Conservation (phyloP, 2,888 invertebrate species). For the Tetragonula carbonaria region DNA sequence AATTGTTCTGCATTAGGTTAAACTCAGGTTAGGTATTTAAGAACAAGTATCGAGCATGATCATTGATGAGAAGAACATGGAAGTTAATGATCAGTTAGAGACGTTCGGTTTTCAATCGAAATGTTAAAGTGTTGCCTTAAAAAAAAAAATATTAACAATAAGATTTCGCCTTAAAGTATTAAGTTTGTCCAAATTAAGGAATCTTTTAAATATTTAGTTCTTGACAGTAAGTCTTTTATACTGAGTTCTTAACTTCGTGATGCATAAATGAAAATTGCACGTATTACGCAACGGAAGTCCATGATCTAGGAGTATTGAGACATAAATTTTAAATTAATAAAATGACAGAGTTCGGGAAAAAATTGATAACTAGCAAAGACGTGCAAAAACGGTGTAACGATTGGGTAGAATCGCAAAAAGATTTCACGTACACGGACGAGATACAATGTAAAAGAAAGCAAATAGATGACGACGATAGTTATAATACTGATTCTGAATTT, state of each 20-base stretch:
- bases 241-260: background rate
- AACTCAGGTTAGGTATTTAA: slow-evolving; percentile 42
- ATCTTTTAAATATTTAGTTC: background rate
- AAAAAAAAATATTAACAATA: too few relatives aligned
- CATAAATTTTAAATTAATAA: background rate
- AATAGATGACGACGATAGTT: slow-evolving; percentile 74
- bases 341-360: slow-evolving; percentile 42
- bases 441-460: slow-evolving; percentile 64
- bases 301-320: background rate
- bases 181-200: background rate
- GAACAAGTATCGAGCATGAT: background rate
- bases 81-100: background rate
- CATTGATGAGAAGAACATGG: slow-evolving; percentile 19
- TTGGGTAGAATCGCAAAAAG: slow-evolving; percentile 77
- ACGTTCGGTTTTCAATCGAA: background rate
- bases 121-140: background rate
- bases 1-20: background rate
- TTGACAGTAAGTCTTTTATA: background rate
- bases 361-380: slow-evolving; percentile 73
- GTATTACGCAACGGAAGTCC: background rate
- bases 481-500: slow-evolving; percentile 81
- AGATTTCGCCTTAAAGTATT: too few relatives aligned
- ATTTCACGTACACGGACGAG: slow-evolving; percentile 52
- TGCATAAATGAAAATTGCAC: background rate
- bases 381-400: slow-evolving; percentile 76